Evolutionary conservation across 2,113 vertebrate genomes (phyloP).

Genomic region (Heterocephalus glaber): DNA sequence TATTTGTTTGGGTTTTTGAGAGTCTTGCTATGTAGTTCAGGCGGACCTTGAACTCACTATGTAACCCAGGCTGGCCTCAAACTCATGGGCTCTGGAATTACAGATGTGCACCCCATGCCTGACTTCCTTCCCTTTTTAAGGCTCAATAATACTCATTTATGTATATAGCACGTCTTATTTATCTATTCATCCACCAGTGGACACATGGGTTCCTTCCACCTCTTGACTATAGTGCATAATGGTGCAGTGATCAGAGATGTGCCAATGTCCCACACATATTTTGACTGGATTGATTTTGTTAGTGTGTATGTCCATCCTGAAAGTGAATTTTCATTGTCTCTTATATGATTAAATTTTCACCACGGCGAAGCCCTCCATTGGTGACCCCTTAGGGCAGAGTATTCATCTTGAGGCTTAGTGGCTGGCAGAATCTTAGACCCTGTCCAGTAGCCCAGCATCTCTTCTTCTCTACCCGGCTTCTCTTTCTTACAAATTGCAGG

Average conservation of each 20-base stretch:
- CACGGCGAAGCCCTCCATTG: background rate
- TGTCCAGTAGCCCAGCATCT: fast-evolving
- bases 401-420: background rate
- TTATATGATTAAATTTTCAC: background rate
- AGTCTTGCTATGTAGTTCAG: background rate
- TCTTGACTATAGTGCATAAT: background rate
- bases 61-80: background rate
- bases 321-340: background rate
- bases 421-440: background rate
- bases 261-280: background rate
- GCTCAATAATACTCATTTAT: background rate
- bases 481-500: background rate
- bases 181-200: background rate
- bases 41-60: background rate
- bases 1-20: background rate
- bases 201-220: background rate
- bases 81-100: background rate
- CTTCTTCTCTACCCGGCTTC: background rate
- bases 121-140: background rate
- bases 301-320: background rate
- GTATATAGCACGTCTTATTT: background rate
- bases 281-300: background rate
- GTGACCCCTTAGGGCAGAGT: background rate
- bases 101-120: background rate
- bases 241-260: background rate